Evolutionary conservation across 2,113 vertebrate species (phyloP).

Genomic region (Pan paniscus): DNA sequence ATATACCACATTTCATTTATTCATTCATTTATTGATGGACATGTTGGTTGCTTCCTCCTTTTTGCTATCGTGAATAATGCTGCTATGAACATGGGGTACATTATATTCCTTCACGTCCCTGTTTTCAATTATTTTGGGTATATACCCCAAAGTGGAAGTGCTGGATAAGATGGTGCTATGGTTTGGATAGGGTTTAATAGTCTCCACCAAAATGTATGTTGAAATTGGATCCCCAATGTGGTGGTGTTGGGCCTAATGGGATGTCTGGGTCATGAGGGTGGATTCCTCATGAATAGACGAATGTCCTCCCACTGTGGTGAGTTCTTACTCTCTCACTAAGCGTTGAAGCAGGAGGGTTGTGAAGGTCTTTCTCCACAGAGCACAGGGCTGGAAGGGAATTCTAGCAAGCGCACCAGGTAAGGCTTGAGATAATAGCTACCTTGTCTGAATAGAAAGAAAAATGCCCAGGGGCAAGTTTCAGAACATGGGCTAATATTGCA

Average conservation of each 20-base stretch:
- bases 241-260: background rate
- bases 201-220: background rate
- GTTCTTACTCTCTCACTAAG: background rate
- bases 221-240: background rate
- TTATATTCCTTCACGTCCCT: background rate
- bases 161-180: background rate
- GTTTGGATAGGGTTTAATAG: background rate
- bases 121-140: background rate
- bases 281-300: background rate
- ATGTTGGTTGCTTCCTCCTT: background rate
- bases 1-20: background rate
- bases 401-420: background rate
- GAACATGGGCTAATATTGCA: background rate
- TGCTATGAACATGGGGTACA: background rate
- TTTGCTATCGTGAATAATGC: background rate
- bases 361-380: background rate
- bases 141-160: background rate
- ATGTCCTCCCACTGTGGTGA: background rate
- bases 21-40: background rate
- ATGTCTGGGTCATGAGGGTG: background rate
- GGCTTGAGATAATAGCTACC: background rate
- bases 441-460: constrained; percentile 36
- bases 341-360: background rate
- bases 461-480: background rate
- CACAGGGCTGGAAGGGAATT: background rate